Evolutionary conservation across 2,113 vertebrate genomes (phyloP), one percentile per base, ranked within the genome.

Genomic region (Trichechus manatus): DNA sequence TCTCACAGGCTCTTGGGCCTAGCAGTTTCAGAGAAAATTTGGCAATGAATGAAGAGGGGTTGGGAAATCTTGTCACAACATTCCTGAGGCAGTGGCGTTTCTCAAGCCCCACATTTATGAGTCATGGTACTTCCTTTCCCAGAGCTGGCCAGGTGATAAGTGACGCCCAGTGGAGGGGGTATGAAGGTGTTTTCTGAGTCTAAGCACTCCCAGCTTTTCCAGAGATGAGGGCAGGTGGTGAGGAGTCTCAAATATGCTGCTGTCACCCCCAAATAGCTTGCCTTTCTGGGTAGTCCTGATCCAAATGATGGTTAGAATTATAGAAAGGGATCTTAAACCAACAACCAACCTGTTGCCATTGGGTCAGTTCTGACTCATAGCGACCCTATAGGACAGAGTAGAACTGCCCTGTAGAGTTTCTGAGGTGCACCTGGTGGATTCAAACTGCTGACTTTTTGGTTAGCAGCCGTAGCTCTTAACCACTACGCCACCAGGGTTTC

Each of bases 31-130:
- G 6, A 78, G 95, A 89, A 61, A 61, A 78, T 91, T 39, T 93
- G 93, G 93, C 95, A 96, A 33, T 80, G 36, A 50, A 33, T 90
- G 74, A 89, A 64, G 94, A 70, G 36, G 44, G 81, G 81, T 88
- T 86, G 94, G 64, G 80, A 95, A 96, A 97, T 17, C 74, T 87
- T 85, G 79, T 5, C 0, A 81, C 70, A 39, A 56, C 29, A 44
- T 89, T 83, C 63, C 64, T 17, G 83, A 22, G 63, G 74, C 97
- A 96, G 92, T 63, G 56, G 25, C 2, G 15, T 0, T 50, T 78
- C 95, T 91, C 19, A 17, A 23, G 84, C 86, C 63, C 91, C 66
- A 79, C 53, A 22, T 64, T 85, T 53, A 53, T 1, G 8, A 94
- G 8, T 97, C 95, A 94, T 6, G 0, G 0, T 23, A 47, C 95